Base-by-base conservation (phyloP, 1,140 invertebrate genomes). In the Acromyrmex echinatior region DNA sequence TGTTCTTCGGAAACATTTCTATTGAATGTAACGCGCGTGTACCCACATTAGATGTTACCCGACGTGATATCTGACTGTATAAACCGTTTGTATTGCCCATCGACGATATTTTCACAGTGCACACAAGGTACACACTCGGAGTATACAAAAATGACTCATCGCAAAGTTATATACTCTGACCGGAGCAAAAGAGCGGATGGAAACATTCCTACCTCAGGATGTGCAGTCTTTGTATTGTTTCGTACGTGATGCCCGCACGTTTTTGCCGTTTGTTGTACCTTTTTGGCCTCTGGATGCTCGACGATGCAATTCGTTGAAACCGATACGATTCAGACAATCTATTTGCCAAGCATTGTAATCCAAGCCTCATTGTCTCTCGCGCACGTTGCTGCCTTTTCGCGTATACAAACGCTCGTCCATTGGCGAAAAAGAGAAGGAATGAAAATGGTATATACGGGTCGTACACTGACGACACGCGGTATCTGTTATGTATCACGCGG, bases 291-390 rank as follows among this genome's bases (percentile, higher is more conserved):
- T 56, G 49, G 56, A 66, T 35, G 31, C 68, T 39, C 88, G 76
- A 73, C 89, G 86, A 91, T 91, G 71, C 84, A 66, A 89, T 81
- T 74, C 86, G 81, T 81, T 88, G 86, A 88, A 86, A 80, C 88
- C 92, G 90, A 93, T 92, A 91, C 81, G 88, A 79, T 89, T 90
- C 87, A 66, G 91, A 93, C 91, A 93, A 92, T 93, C 92, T 93
- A 89, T 93, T 93, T 93, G 91, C 88, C 87, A 88, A 90, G 88
- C 90, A 93, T 93, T 93, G 92, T 92, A 93, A 93, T 91, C 90
- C 91, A 90, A 90, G 80, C 81, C 86, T 92, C 89, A 93, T 93
- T 93, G 92, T 85, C 65, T 82, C 51, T 56, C 16, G 71, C 65
- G 49, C 65, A n/a, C 49, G 35, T 7, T 76, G 18, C 39, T 76